Evolutionary conservation across 2,888 invertebrate genomes (phyloP).

Genomic region (Trichopria drosophilae): DNA sequence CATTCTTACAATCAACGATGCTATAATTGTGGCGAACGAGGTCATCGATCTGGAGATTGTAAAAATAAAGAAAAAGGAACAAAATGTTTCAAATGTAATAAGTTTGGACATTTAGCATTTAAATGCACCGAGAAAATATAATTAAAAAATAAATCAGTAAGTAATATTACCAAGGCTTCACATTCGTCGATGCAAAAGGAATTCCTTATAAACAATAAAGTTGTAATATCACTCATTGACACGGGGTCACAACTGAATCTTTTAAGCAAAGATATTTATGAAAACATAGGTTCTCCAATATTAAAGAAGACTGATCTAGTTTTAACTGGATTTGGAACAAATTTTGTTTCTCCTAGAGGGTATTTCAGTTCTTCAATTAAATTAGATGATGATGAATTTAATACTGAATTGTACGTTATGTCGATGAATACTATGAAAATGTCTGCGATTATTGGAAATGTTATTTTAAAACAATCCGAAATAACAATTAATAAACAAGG

Average conservation of each 20-base stretch:
- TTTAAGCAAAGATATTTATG: slow-evolving; percentile 21
- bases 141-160: background rate
- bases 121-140: background rate
- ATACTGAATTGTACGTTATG: slow-evolving; percentile 18
- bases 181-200: slow-evolving; percentile 3
- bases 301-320: slow-evolving; percentile 18
- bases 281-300: slow-evolving; percentile 3
- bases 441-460: slow-evolving; percentile 16
- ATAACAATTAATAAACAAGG: slow-evolving; percentile 15
- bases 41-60: slow-evolving; percentile 18
- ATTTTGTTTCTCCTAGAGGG: slow-evolving; percentile 13
- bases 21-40: slow-evolving; percentile 21
- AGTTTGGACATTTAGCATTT: slow-evolving; percentile 1
- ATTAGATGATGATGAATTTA: slow-evolving; percentile 12
- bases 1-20: slow-evolving; percentile 3
- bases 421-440: slow-evolving; percentile 14
- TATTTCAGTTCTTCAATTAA: slow-evolving; percentile 7
- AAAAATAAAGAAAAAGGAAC: slow-evolving; percentile 16
- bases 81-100: slow-evolving; percentile 17
- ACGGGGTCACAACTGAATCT: slow-evolving; percentile 22
- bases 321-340: slow-evolving; percentile 20
- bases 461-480: slow-evolving; percentile 21
- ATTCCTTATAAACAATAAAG: no score
- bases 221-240: slow-evolving; percentile 24
- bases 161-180: background rate